Evolutionary conservation across 2,113 vertebrate genomes (phyloP), one percentile per base, ranked within the genome.

Genomic region (Campylomormyrus tamandua): DNA sequence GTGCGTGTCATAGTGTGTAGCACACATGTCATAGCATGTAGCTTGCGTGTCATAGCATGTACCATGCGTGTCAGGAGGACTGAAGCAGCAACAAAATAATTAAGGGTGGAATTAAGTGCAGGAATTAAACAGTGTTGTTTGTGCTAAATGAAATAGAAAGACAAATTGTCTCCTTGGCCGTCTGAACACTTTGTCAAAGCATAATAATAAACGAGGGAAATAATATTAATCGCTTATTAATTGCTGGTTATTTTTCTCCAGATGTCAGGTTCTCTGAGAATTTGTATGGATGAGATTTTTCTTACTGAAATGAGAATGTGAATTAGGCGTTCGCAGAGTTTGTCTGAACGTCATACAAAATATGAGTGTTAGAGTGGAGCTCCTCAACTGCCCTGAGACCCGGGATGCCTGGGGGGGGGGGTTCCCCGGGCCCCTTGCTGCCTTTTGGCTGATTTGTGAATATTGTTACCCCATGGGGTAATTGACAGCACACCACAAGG

Each of bases 381-480:
- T 31, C 3, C 27, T 52, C 5, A 6, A 21, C n/a, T 6, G 48
- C 48, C 5, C 48, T 2, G 46, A 52, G 21, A 24, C 49, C 84
- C 3, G 8, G 83, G 24, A n/a, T 24, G 46, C 46, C 58, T 66
- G 50, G 15, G 19, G 19, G 17, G 84, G 49, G 50, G 17, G 52
- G 4, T 52, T 92, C 74, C 86, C 90, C 31, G 5, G 35, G 31
- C 52, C 4, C 45, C 86, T 92, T 90, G 90, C 90, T 91, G 92
- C 93, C 89, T 87, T 87, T 62, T 88, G 90, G 84, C 90, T 96
- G 96, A 95, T 95, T 94, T 96, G 93, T 94, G 92, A 95, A 92
- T 70, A 21, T 93, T 89, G 52, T 90, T 95, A 87, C 89, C 94
- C 90, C 93, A 94, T 95, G 92, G 96, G 95, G 95, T 94, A 94